Base-by-base conservation (phyloP, 2,113 vertebrate species). In the Aldabrachelys gigantea region DNA sequence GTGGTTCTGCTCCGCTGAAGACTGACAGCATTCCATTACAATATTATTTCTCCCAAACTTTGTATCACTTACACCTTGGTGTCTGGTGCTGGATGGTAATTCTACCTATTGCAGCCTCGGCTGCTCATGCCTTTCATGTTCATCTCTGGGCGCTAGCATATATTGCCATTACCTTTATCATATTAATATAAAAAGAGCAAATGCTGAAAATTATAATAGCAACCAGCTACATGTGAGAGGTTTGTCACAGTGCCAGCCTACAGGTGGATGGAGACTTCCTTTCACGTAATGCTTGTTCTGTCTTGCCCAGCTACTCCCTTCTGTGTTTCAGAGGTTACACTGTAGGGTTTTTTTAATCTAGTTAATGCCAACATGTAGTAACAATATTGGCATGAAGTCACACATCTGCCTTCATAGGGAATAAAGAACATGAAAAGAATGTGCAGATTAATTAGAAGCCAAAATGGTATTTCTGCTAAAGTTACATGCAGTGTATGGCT, bases 251-350 rank as follows among this genome's bases (percentile, higher is more conserved):
- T 94, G 98, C 98, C 98, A 98, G 95, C 88, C 95, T 97, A 97
- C 98, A 98, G 98, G 98, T 98, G 98, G 96, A 98, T 98, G 93
- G 95, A 97, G 92, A 93, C 79, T 97, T 96, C 56, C 89, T 96
- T 96, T 97, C 95, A 94, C 85, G 96, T 13, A 69, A 50, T 94
- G 96, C 98, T 97, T 98, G 98, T 96, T 92, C 84, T 27, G 6
- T 98, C 98, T 98, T 98, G 98, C 96, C 96, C 89, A 16, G 96
- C 88, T 95, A 87, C 92, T 98, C 97, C 95, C 80, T 81, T 94
- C 88, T 97, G 31, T 25, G 79, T 95, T 96, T 93, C 92, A 93
- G 90, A 86, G 98, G 91, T 91, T 89, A 91, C 52, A 82, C 72
- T 65, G 83, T 80, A 87, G 59, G 1, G 1, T 95, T 97, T 94